These are phyloP conservation scores for Galbula dea DNA, from an alignment of 2,113 vertebrate species.

Conservation along the genomic window DNA sequence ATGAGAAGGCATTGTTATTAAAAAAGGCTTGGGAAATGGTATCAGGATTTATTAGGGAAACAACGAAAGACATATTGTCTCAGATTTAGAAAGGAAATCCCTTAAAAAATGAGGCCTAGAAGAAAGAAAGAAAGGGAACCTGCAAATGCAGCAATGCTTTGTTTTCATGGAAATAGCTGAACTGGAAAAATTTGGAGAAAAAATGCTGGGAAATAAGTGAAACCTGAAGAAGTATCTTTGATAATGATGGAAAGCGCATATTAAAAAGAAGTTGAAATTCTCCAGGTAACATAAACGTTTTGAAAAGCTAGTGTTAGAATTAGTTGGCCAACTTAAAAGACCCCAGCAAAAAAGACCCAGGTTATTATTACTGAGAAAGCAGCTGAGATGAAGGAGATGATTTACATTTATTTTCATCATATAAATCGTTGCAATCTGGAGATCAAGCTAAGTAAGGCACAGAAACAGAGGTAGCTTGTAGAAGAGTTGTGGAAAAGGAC, in stretches of 20 bases:
- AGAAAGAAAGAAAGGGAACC: neutral
- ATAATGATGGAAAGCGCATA: neutral
- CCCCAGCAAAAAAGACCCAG: neutral
- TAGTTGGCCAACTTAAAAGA: neutral
- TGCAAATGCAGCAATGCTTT: neutral
- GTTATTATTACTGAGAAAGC: neutral
- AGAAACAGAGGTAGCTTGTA: neutral
- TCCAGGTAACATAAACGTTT: neutral
- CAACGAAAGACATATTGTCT: slow-evolving; percentile 27
- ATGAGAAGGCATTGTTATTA: neutral
- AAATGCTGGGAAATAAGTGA: neutral
- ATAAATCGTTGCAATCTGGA: neutral
- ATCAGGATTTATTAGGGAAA: slow-evolving; percentile 17
- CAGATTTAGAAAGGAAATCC: slow-evolving; percentile 13
- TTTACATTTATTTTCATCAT: neutral
- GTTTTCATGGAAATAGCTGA: neutral
- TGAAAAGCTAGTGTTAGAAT: neutral
- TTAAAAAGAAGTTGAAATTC: neutral
- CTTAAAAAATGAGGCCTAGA: slow-evolving; percentile 5
- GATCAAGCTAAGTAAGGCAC: neutral
- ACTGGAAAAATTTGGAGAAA: neutral
- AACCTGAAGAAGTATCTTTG: neutral
- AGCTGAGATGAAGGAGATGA: neutral
- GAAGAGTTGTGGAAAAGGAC: neutral
- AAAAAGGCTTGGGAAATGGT: neutral